These are phyloP conservation scores for Amaurobius ferox DNA, from an alignment of 2,888 invertebrate genomes.

Conservation along the genomic window DNA sequence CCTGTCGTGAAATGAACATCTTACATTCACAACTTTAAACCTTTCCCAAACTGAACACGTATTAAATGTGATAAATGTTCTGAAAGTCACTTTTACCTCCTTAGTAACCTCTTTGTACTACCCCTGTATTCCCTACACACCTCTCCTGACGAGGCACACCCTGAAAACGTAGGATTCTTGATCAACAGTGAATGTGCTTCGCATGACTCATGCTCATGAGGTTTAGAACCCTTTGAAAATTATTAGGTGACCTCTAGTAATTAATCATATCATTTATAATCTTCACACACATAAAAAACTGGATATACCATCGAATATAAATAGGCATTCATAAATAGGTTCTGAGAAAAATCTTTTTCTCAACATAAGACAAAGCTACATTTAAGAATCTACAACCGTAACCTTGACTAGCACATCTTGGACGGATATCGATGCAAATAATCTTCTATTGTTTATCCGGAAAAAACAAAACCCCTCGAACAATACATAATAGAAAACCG, in stretches of 20 bases:
- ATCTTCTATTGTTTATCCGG: conserved; percentile 51
- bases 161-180: no score
- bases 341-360: background rate
- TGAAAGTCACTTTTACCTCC: no score
- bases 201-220: no score
- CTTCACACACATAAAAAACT: background rate
- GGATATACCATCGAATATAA: background rate
- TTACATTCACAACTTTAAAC: no score
- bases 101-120: no score
- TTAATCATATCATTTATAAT: background rate
- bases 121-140: no score
- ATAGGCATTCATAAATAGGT: conserved; percentile 4
- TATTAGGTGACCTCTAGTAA: background rate
- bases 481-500: conserved; percentile 51
- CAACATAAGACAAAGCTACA: background rate
- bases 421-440: conserved; percentile 34
- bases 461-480: conserved; percentile 24
- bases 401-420: conserved; percentile 24
- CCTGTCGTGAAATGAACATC: no score
- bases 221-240: no score
- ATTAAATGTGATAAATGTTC: no score
- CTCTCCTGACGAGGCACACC: no score
- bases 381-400: conserved; percentile 3
- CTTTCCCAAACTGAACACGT: no score
- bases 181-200: no score